Evolutionary conservation across 2,888 invertebrate species (phyloP).

Genomic region (Pterostichus niger): DNA sequence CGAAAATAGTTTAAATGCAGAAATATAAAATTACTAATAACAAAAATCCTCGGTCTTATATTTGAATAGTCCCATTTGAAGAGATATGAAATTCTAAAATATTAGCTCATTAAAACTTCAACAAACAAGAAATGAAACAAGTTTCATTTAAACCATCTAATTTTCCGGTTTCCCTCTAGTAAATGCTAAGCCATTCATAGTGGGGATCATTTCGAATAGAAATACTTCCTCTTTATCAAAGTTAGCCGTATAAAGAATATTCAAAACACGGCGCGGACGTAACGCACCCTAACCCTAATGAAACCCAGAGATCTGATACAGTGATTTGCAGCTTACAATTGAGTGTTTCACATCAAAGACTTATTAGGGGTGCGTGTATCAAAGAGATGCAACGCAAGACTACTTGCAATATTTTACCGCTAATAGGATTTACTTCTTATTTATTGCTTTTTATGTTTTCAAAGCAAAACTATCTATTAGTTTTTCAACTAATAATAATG

Average conservation of each 20-base stretch:
- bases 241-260: conserved; percentile 62
- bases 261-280: conserved; percentile 47
- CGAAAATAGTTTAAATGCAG: background rate
- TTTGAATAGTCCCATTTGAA: conserved; percentile 7
- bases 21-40: conserved; percentile 25
- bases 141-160: conserved; percentile 42
- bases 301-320: conserved; percentile 63
- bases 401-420: conserved; percentile 34
- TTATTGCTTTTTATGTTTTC: conserved; percentile 27
- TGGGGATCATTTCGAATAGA: conserved; percentile 45
- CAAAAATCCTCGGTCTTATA: background rate
- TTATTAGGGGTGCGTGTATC: conserved; percentile 47
- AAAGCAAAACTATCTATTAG: conserved; percentile 15
- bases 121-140: conserved; percentile 24
- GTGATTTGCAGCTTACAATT: conserved; percentile 65
- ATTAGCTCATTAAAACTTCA: conserved; percentile 25
- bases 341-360: conserved; percentile 65
- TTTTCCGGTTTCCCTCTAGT: conserved; percentile 40
- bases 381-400: conserved; percentile 53
- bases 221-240: conserved; percentile 61
- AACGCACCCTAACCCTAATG: conserved; percentile 54
- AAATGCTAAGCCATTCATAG: conserved; percentile 25
- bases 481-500: background rate
- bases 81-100: background rate
- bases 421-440: conserved; percentile 47